A percentile compares a stretch with the other conserved stretches of the same genome.
Evolutionary conservation across 2,888 invertebrate genomes (phyloP).

Genomic region (Coronaproctus castanopsis): DNA sequence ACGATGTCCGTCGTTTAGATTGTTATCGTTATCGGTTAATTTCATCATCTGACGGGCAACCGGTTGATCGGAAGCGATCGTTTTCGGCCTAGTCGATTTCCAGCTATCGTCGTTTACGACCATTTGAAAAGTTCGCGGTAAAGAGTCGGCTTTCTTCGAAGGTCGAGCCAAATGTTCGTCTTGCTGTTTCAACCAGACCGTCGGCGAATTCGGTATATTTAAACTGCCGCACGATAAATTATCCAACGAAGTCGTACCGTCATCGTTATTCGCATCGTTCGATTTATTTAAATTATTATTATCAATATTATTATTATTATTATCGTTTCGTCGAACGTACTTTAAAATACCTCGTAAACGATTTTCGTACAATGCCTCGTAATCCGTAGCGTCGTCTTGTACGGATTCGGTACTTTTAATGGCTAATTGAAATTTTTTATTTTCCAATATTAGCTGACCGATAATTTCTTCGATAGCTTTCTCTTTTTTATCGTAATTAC

Average conservation of each 20-base stretch:
- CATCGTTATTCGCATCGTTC: slow-evolving; percentile 18
- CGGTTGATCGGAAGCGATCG: slow-evolving; percentile 47
- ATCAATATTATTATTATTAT: neutral
- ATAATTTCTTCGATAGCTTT: slow-evolving; percentile 56
- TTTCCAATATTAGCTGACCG: slow-evolving; percentile 60
- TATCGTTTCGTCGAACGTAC: neutral
- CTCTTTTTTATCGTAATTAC: slow-evolving; percentile 29
- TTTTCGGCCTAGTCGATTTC: slow-evolving; percentile 34
- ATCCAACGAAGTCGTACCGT: slow-evolving; percentile 17
- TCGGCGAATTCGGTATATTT: slow-evolving; percentile 37
- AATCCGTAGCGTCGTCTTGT: neutral
- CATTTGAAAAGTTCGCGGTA: slow-evolving; percentile 57
- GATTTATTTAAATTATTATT: neutral
- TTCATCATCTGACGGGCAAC: slow-evolving; percentile 42
- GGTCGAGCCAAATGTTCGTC: slow-evolving; percentile 44
- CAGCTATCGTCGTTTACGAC: slow-evolving; percentile 25
- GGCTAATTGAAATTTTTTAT: slow-evolving; percentile 58
- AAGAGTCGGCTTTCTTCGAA: slow-evolving; percentile 49
- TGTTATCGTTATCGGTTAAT: slow-evolving; percentile 33
- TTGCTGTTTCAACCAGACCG: slow-evolving; percentile 49
- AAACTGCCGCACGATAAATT: slow-evolving; percentile 7
- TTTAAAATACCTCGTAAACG: neutral
- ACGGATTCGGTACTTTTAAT: slow-evolving; percentile 29
- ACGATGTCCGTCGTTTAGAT: neutral
- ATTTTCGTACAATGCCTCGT: neutral